Conservation (phyloP, 2,888 invertebrate genomes). For the Gortyna flavago region DNA sequence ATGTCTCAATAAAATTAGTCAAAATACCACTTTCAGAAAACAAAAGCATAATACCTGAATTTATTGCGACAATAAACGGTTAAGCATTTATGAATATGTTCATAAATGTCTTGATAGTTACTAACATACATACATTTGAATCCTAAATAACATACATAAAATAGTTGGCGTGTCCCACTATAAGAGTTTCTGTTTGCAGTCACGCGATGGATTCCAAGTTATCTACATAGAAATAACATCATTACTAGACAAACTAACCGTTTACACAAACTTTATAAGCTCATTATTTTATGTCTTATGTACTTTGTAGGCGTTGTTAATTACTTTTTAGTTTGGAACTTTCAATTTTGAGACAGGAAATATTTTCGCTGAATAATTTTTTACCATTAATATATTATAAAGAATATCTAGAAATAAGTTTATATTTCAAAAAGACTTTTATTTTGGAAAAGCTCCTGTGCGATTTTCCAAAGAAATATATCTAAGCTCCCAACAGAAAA, state of each 20-base stretch:
- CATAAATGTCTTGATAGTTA: conserved; percentile 63
- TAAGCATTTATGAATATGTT: conserved; percentile 65
- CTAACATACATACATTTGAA: conserved; percentile 62
- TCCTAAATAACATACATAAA: conserved; percentile 70
- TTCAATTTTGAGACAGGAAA: conserved; percentile 18
- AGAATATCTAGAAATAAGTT: not conserved
- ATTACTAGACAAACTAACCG: conserved; percentile 70
- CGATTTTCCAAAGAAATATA: not conserved
- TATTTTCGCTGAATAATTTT: not conserved
- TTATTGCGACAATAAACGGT: conserved; percentile 61
- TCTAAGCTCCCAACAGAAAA: not conserved
- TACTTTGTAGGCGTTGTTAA: conserved; percentile 38
- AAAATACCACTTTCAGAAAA: conserved; percentile 50
- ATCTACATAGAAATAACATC: conserved; percentile 79
- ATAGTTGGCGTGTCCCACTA: conserved; percentile 76
- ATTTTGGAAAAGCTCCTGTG: not conserved
- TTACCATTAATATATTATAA: not conserved
- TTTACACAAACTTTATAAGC: conserved; percentile 62
- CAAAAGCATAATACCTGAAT: conserved; percentile 56
- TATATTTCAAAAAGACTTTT: not conserved
- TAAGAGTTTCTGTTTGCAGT: conserved; percentile 82
- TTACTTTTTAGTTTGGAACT: conserved; percentile 32
- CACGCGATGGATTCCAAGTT: conserved; percentile 82
- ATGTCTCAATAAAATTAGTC: conserved; percentile 62
- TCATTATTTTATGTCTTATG: conserved; percentile 55